These are phyloP conservation scores for Cheilosia grossa DNA, from an alignment of 2,888 invertebrate genomes.

Conservation along the genomic window DNA sequence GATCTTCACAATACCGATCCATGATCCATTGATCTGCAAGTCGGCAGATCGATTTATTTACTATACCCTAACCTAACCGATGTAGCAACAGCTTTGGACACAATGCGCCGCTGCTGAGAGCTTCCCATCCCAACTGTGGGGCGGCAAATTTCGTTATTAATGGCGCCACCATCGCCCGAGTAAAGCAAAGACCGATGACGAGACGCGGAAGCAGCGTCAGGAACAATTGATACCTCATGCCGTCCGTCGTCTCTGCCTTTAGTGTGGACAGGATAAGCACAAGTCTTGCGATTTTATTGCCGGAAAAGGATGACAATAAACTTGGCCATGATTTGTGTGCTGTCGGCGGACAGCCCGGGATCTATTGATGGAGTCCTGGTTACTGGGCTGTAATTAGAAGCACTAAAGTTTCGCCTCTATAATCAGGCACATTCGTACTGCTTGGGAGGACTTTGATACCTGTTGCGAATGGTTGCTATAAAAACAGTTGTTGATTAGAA, in stretches of 20 bases:
- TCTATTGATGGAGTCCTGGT: constrained; percentile 39
- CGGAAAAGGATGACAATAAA: constrained; percentile 72
- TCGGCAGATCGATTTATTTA: constrained; percentile 73
- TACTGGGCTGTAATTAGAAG: constrained; percentile 40
- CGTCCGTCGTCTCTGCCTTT: constrained; percentile 35
- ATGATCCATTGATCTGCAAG: constrained; percentile 67
- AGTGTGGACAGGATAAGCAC: constrained; percentile 61
- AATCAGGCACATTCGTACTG: too few relatives aligned
- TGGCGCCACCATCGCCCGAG: constrained; percentile 68
- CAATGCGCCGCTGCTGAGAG: constrained; percentile 25
- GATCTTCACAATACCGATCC: constrained; percentile 32
- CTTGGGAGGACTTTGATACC: too few relatives aligned
- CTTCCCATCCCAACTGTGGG: neutral
- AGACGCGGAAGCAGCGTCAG: constrained; percentile 62
- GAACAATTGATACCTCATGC: constrained; percentile 73
- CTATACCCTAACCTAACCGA: constrained; percentile 52
- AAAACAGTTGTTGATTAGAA: too few relatives aligned
- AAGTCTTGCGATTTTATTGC: constrained; percentile 73
- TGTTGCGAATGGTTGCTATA: too few relatives aligned
- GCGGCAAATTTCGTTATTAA: constrained; percentile 64
- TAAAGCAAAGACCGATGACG: constrained; percentile 30
- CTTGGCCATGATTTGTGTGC: constrained; percentile 66
- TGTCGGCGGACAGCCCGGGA: constrained; percentile 30
- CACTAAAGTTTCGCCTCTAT: neutral
- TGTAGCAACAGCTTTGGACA: constrained; percentile 72